phyloP scores from a whole-genome alignment of 2,113 vertebrate genomes.

The Agapornis roseicollis region DNA sequence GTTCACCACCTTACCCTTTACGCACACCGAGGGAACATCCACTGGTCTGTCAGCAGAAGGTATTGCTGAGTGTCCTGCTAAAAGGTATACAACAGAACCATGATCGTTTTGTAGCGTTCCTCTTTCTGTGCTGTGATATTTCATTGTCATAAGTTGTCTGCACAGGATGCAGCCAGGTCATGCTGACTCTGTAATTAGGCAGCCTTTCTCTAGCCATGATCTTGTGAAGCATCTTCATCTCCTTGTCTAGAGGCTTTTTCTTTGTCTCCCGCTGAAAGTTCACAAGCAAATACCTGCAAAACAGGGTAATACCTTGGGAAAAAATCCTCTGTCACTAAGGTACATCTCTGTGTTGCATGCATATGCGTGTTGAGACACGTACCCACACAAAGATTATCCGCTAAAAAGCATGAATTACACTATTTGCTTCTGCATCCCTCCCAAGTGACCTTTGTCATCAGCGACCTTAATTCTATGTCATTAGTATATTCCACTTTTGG shows the following conservation, averaged over 20 bases:
- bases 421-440: not conserved
- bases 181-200: not conserved
- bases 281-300: not conserved
- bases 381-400: not conserved
- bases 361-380: not conserved
- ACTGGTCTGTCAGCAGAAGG: not conserved
- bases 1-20: not conserved
- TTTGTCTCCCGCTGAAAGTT: not conserved
- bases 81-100: not conserved
- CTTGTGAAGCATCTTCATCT: not conserved
- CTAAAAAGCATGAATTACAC: not conserved
- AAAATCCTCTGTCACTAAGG: not conserved
- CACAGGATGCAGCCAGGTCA: not conserved
- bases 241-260: not conserved
- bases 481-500: not conserved
- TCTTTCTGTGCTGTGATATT: not conserved
- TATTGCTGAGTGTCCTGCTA: not conserved
- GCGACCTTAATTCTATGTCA: not conserved
- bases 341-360: not conserved
- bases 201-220: not conserved
- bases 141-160: not conserved
- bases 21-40: not conserved
- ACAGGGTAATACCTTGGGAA: not conserved
- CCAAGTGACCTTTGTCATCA: not conserved
- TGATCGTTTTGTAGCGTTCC: not conserved